Base-by-base conservation (phyloP, 37 sponge, comb jelly and placozoan species). In the Chondrilla cf. caribensis region DNA sequence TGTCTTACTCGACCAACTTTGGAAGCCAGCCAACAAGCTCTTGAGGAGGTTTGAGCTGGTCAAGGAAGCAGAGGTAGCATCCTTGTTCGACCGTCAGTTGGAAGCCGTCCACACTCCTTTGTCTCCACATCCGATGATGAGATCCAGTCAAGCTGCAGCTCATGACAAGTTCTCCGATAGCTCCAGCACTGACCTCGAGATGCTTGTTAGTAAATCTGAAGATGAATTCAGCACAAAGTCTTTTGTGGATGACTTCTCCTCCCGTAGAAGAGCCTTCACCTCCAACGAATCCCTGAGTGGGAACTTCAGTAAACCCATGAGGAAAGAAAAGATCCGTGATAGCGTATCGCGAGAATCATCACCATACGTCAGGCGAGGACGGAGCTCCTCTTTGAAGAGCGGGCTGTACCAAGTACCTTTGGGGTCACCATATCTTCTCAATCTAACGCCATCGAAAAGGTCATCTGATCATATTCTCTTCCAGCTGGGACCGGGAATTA, bases 1-100 rank as follows among this genome's bases (percentile, higher is more conserved):
- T 3, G 76, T 73, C 2, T 36, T 73, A n/a, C 31, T 73, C 15
- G 44, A 73, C 25, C 44, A 40, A 40, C 25, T 73, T 4, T 73
- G 76, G 76, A 73, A 39, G 25, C 76, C 76, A 39, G 76, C 76
- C 2, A 37, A 73, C 14, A 38, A 38, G 25, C 40, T n/a, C 76
- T 25, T 73, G n/a, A 38, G 76, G 36, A 73, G 76, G 25, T 73
- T 73, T 42, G 76, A 73, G 76, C 43, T 73, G 44, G 44, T 73
- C 24, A 43, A 18, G 44, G 21, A 25, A 73, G 17, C 24, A 19
- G 44, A 73, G 2, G 41, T 73, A 4, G 2, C 42, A 21, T 19
- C 31, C 44, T 4, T 73, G 76, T 39, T 73, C n/a, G n/a, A n/a
- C 21, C 44, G 24, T 18, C 42, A 25, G 1, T 6, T 3, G 2